Percentiles rank a stretch among this genome's conserved stretches.
phyloP scores from a whole-genome alignment of 2,888 invertebrate species.

The Andrena flavipes region DNA sequence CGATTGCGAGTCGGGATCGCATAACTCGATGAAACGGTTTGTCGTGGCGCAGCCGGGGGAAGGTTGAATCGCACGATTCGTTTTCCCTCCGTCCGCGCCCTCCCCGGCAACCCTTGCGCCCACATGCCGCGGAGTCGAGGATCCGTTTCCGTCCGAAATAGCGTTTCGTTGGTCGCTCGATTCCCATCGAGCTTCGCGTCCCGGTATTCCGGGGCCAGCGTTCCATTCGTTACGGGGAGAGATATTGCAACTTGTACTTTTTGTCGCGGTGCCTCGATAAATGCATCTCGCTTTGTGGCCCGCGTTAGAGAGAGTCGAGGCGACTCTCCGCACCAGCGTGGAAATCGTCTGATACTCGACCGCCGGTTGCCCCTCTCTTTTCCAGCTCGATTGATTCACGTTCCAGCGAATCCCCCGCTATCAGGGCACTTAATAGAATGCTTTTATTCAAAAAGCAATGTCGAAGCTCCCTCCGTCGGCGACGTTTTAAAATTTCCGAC shows the following conservation, averaged over 20 bases:
- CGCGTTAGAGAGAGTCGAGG: neutral
- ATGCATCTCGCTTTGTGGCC: neutral
- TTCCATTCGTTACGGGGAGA: slow-evolving; percentile 26
- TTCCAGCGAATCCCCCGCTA: neutral
- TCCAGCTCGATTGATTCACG: neutral
- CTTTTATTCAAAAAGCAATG: neutral
- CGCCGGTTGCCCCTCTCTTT: neutral
- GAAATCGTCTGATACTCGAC: neutral
- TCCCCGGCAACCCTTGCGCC: neutral
- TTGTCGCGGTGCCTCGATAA: slow-evolving; percentile 19
- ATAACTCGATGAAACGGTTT: slow-evolving; percentile 63
- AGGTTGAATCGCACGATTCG: slow-evolving; percentile 39
- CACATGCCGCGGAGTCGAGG: neutral
- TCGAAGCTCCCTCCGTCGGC: neutral
- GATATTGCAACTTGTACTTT: slow-evolving; percentile 26
- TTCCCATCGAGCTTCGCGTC: slow-evolving; percentile 41
- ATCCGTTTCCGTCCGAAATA: slow-evolving; percentile 28
- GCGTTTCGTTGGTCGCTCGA: slow-evolving; percentile 45
- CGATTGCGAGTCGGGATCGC: slow-evolving; percentile 48
- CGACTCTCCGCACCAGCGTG: neutral
- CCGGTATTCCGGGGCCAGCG: slow-evolving; percentile 35
- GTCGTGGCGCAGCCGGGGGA: slow-evolving; percentile 22
- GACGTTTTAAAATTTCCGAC: neutral
- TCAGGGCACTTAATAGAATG: neutral
- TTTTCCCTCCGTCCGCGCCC: slow-evolving; percentile 15